Evolutionary conservation across 1,140 invertebrate genomes (phyloP).

Genomic region (Tribolium castaneum): DNA sequence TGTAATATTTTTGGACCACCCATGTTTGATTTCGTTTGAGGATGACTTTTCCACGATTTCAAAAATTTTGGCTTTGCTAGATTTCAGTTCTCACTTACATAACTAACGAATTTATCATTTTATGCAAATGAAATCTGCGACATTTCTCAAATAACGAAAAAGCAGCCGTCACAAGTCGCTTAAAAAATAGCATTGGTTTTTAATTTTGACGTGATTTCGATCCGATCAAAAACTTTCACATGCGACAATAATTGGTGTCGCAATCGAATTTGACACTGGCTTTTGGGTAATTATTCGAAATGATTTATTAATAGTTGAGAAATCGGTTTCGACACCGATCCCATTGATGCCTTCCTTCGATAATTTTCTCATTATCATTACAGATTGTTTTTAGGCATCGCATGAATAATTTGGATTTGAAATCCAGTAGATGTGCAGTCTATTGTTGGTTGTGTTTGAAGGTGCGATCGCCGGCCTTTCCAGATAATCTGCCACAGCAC

Average conservation of each 20-base stretch:
- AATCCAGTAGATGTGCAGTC: background rate
- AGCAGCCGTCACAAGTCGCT: background rate
- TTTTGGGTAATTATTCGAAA: slow-evolving; percentile 23
- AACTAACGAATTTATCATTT: too few relatives aligned
- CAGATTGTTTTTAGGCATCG: background rate
- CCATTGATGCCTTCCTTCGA: background rate
- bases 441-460: slow-evolving; percentile 22
- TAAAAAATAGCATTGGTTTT: background rate
- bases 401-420: background rate
- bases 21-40: too few relatives aligned
- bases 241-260: background rate
- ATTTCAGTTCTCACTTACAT: too few relatives aligned
- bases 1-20: too few relatives aligned
- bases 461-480: slow-evolving; percentile 9
- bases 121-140: too few relatives aligned
- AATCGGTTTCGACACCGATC: slow-evolving; percentile 17
- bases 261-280: background rate
- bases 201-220: background rate
- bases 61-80: too few relatives aligned
- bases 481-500: slow-evolving; percentile 41
- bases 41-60: too few relatives aligned
- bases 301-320: slow-evolving; percentile 25
- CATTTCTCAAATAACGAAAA: too few relatives aligned
- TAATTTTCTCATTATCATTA: slow-evolving; percentile 22
- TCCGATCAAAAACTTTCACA: background rate